Evolutionary conservation across 2,888 invertebrate species (phyloP).

Genomic region (Gisinianus flammeolus): DNA sequence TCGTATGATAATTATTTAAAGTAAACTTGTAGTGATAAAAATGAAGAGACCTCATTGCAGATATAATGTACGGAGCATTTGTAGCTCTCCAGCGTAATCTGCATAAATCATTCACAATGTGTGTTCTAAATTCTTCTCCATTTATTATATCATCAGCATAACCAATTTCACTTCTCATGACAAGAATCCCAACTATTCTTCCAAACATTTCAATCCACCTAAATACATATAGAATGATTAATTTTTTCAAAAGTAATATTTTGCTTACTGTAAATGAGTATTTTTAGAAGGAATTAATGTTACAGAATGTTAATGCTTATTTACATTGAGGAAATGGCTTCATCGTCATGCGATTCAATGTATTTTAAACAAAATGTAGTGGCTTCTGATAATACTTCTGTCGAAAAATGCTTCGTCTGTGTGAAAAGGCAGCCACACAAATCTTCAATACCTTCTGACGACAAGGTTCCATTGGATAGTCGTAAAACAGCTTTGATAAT

Average conservation of each 20-base stretch:
- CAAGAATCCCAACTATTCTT: conserved; percentile 44
- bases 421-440: conserved; percentile 42
- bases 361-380: conserved; percentile 43
- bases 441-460: conserved; percentile 39
- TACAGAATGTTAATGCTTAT: not conserved
- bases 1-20: too few species aligned
- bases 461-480: conserved; percentile 23
- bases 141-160: conserved; percentile 46
- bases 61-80: conserved; percentile 49
- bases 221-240: not conserved
- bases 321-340: conserved; percentile 26
- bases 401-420: conserved; percentile 46
- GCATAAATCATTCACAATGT: conserved; percentile 47
- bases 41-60: conserved; percentile 46
- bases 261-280: too few species aligned
- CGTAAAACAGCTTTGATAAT: conserved; percentile 41
- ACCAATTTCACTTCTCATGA: conserved; percentile 43
- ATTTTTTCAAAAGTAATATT: too few species aligned
- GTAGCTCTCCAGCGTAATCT: conserved; percentile 47
- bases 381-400: conserved; percentile 29
- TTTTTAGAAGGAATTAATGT: too few species aligned
- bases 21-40: too few species aligned
- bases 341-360: conserved; percentile 39
- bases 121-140: conserved; percentile 42
- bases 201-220: conserved; percentile 57